phyloP scores from a whole-genome alignment of 2,797 vertebrate genomes.

The Hafferia zeledoni region DNA sequence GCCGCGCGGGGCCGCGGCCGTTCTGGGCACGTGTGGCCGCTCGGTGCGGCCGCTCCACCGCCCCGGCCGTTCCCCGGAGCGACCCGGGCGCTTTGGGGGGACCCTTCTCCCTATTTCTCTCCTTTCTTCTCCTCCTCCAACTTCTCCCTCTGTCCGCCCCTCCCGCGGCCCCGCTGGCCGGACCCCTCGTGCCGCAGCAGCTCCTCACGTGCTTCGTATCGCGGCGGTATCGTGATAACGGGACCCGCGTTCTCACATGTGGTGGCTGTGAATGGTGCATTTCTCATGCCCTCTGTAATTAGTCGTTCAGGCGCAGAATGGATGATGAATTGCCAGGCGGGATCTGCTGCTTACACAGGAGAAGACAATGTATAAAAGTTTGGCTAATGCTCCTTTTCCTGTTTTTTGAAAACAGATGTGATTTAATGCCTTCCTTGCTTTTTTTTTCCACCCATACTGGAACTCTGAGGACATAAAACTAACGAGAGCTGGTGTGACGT shows the following conservation, averaged over 20 bases:
- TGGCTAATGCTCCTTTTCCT: neutral
- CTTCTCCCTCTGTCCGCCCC: neutral
- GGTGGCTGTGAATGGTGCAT: accelerated
- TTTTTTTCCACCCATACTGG: neutral
- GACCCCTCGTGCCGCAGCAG: neutral
- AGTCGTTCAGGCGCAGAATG: neutral
- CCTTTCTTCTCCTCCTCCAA: neutral
- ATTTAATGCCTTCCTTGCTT: neutral
- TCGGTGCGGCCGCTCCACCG: neutral
- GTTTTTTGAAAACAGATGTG: neutral
- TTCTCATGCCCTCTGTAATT: neutral
- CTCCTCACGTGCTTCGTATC: neutral
- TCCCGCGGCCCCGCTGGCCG: neutral
- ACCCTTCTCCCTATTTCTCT: neutral
- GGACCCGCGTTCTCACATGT: accelerated
- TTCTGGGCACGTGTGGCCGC: neutral
- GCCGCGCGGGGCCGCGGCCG: neutral
- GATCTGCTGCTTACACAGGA: neutral
- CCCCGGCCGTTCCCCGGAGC: neutral
- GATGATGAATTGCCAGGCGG: neutral
- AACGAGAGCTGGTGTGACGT: neutral
- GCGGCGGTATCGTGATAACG: neutral
- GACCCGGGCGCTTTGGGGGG: neutral
- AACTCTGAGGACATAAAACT: neutral
- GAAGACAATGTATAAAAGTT: neutral